Evolutionary conservation across 92 coral and sea anemone species (phyloP), one percentile per base, ranked within the genome.

Genomic region (Paragorgia papillata): DNA sequence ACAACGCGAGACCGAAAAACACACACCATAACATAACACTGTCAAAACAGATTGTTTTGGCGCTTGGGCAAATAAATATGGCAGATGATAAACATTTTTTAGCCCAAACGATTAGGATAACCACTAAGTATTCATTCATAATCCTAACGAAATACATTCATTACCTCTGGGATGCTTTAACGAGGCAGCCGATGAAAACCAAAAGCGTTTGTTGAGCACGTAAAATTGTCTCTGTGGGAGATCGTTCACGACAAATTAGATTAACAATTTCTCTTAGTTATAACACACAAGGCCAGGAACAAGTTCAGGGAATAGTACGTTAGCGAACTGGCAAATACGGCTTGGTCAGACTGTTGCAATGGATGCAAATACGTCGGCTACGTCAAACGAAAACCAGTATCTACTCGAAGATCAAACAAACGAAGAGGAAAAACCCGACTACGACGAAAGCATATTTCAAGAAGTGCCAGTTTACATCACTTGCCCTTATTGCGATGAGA

Each of bases 381-480:
- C 53, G 15, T 46, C 53, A 46, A 46, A 46, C 64, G 78, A 71
- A 32, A 49, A 31, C 10, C 63, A 51, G 12, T 18, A 57, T 21
- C 50, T 71, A 14, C 32, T 71, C 5, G 63, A 71, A 21, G 78
- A 71, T 7, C 34, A 71, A 39, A 13, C 41, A 24, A 25, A 19
- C 1, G 68, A 44, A 40, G 79, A 30, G 21, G 89, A 89, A 46
- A 80, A 82, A 25, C 88, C 87, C 1, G 89, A 85, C 14, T 90
- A 80, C 5, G 97, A 89, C 30, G 83, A 85, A 9, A 82, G 84
- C 18, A 86, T 69, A 1, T 94, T 88, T 82, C 95, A 94, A 89
- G 98, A 94, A 62, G 97, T 94, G n/a, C 98, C 98, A 20, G 95
- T 94, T 0, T 94, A 86, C 70, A 89, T 80, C 30, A 91, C 90